Percentiles rank a stretch among this genome's conserved stretches.
Conservation (phyloP, 2,888 invertebrate genomes). For the Dilophus febrilis region DNA sequence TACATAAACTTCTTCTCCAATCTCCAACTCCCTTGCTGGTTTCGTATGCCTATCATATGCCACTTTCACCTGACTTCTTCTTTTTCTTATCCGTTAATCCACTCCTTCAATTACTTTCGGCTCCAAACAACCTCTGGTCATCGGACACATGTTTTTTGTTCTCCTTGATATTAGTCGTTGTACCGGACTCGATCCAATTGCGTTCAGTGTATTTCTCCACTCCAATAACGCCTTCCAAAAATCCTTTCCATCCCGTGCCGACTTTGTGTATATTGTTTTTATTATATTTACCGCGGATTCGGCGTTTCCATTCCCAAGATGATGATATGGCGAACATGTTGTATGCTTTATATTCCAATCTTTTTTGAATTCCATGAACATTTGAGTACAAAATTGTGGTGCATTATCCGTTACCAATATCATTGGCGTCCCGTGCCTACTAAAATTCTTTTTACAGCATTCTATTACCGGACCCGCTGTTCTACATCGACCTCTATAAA, state of each 20-base stretch:
- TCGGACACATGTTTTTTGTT: too few relatives aligned
- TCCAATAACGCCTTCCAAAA: background rate
- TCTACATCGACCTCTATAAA: slow-evolving; percentile 10
- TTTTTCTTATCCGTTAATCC: background rate
- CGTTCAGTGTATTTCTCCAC: background rate
- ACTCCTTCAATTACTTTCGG: background rate
- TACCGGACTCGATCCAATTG: background rate
- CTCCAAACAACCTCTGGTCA: background rate
- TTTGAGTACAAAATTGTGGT: slow-evolving; percentile 8
- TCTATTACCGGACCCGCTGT: slow-evolving; percentile 7
- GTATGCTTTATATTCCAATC: slow-evolving; percentile 13
- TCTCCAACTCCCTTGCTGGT: background rate
- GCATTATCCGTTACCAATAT: slow-evolving; percentile 10
- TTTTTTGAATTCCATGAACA: slow-evolving; percentile 9
- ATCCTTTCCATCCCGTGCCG: background rate
- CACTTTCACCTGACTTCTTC: background rate
- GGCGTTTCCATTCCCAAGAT: background rate
- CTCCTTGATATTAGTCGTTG: background rate
- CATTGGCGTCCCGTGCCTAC: slow-evolving; percentile 11
- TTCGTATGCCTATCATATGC: background rate
- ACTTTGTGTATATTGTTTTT: background rate
- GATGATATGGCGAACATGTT: background rate
- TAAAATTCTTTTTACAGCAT: slow-evolving; percentile 10
- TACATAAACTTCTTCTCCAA: background rate
- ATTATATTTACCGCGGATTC: background rate